Evolutionary conservation across 1,140 invertebrate genomes (phyloP).

Genomic region (Drosophila ficusphila): DNA sequence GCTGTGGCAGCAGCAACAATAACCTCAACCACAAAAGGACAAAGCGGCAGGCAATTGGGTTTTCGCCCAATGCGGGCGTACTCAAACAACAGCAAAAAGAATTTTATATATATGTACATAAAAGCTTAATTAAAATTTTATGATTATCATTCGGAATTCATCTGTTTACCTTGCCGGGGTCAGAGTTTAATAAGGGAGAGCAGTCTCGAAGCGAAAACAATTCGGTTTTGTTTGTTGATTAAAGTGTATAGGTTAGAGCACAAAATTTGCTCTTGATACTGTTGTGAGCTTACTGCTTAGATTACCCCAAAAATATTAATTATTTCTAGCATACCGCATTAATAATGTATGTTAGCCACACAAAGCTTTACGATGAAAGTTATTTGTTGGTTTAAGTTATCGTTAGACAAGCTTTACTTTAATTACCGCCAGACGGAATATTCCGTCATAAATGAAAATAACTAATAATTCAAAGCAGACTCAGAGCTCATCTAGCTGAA

Average conservation of each 20-base stretch:
- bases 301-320: background rate
- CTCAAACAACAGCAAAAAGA: conserved; percentile 8
- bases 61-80: conserved; percentile 18
- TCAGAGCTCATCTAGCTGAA: background rate
- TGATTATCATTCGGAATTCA: conserved; percentile 59
- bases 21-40: conserved; percentile 23
- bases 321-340: background rate
- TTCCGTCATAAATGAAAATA: conserved; percentile 1
- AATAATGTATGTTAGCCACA: background rate
- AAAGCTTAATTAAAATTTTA: conserved; percentile 70
- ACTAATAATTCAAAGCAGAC: background rate
- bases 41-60: conserved; percentile 34
- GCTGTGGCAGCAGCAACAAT: conserved; percentile 4
- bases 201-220: conserved; percentile 4
- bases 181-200: conserved; percentile 16
- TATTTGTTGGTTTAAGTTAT: background rate
- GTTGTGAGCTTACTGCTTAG: no score
- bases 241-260: background rate
- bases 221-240: conserved; percentile 21
- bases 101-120: conserved; percentile 30
- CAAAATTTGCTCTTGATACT: background rate
- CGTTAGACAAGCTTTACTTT: background rate
- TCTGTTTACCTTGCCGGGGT: conserved; percentile 35
- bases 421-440: background rate
- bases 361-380: background rate